Percentiles rank a stretch among this genome's conserved stretches.
Evolutionary conservation across 2,888 invertebrate species (phyloP).

Genomic region (Hedya salicella): DNA sequence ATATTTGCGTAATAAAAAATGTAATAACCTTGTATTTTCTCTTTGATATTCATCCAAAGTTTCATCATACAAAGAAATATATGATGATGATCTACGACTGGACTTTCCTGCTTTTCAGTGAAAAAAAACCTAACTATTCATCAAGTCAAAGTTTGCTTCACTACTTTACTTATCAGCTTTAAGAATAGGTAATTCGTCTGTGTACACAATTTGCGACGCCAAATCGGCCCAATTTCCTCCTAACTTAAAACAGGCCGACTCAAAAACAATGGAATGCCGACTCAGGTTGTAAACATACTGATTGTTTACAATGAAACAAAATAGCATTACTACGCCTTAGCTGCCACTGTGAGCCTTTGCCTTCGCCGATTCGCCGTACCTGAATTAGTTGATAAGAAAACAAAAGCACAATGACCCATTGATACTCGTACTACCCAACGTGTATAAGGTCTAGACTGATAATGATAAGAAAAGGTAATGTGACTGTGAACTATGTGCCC

Average conservation of each 20-base stretch:
- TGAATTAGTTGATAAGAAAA: conserved; percentile 12
- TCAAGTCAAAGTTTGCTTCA: not conserved
- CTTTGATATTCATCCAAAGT: not conserved
- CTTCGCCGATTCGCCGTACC: conserved; percentile 27
- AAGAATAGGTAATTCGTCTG: conserved; percentile 44
- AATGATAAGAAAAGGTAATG: conserved; percentile 24
- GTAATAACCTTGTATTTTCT: not conserved
- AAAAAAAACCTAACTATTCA: not conserved
- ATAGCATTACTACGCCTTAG: conserved; percentile 68
- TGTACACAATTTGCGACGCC: conserved; percentile 35
- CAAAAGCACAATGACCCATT: conserved; percentile 27
- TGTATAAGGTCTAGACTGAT: conserved; percentile 16
- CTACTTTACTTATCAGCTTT: not conserved
- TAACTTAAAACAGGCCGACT: conserved; percentile 59
- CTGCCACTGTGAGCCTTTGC: conserved; percentile 73
- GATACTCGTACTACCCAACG: conserved; percentile 17
- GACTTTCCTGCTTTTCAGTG: too few relatives aligned
- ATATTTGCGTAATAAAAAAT: not conserved
- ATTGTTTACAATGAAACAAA: conserved; percentile 66
- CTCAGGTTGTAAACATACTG: conserved; percentile 59
- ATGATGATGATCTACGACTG: too few relatives aligned
- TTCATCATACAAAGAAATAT: too few relatives aligned
- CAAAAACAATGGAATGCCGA: conserved; percentile 63
- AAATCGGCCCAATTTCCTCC: conserved; percentile 44
- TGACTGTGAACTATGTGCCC: conserved; percentile 24